Base-by-base conservation (phyloP, 2,888 invertebrate genomes). In the Artemia sinica region DNA sequence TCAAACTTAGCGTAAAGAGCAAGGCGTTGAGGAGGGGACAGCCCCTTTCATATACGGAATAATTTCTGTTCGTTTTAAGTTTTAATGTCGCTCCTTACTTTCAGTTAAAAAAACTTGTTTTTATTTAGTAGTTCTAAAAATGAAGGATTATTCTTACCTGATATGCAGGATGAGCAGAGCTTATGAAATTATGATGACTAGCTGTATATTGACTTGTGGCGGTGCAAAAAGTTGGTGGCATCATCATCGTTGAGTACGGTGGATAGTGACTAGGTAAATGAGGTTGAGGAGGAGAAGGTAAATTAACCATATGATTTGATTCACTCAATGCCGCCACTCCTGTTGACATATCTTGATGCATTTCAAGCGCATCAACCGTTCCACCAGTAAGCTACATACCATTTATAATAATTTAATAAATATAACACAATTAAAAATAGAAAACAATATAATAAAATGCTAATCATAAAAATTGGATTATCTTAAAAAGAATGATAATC, bases 271-370 rank as follows among this genome's bases (percentile, higher is more conserved):
- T 58, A 2, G 14, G n/a, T 28, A 58, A 28, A 28, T 58, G 63
- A 9, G 63, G 63, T 58, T 58, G 63, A 28, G 63, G n/a, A 10
- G 63, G 63, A 28, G 63, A 58, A 28, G 63, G 63, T n/a, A 58
- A 11, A 28, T 58, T 58, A 8, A n/a, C 63, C 63, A 58, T 58
- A 28, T 58, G 63, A 28, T 58, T 58, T 18, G 63, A n/a, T 58
- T 58, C 63, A 58, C 63, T 58, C n/a, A 58, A 11, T n/a, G 63
- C 63, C n/a, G 63, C 63, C 28, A 58, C 63, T 28, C 63, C 63
- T 58, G 63, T 58, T 8, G 63, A 58, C 63, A 58, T 58, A 58
- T 58, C 63, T 58, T 58, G 63, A 18, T 10, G 63, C 63, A 58
- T 58, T 58, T 58, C 63, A n/a, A 58, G 63, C 9, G 63, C 9